Percentiles rank a stretch among this genome's conserved stretches.
Conservation (phyloP, 2,113 vertebrate species). For the Pipa parva region DNA sequence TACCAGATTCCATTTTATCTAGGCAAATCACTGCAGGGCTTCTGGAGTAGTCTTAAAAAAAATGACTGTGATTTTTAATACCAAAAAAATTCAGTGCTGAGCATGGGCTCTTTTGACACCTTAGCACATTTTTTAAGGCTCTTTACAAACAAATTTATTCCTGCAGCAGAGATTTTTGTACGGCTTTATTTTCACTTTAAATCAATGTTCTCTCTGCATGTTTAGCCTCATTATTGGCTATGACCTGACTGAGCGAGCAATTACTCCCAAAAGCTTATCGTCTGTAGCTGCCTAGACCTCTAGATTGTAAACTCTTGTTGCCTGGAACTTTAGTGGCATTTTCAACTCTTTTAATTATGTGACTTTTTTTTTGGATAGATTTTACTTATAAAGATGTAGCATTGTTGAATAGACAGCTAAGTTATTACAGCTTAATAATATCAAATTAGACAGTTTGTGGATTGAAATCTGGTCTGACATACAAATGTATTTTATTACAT, state of each 20-base stretch:
- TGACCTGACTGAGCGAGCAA: neutral
- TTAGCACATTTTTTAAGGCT: neutral
- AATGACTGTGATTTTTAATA: neutral
- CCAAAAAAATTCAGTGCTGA: neutral
- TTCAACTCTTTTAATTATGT: neutral
- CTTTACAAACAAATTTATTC: neutral
- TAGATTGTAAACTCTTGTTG: neutral
- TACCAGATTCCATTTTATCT: neutral
- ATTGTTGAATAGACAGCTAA: neutral
- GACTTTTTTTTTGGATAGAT: neutral
- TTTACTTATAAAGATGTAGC: neutral
- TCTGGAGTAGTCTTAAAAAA: neutral
- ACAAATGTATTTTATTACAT: neutral
- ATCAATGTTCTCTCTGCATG: neutral
- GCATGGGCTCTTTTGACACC: neutral
- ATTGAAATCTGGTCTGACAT: neutral
- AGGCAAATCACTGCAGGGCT: neutral
- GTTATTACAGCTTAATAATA: neutral
- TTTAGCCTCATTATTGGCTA: neutral
- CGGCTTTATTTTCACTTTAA: neutral
- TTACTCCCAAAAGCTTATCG: neutral
- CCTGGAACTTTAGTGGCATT: neutral
- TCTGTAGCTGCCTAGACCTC: neutral
- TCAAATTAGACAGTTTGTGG: neutral
- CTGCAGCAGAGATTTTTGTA: neutral